Percentiles rank a stretch among this genome's conserved stretches.
These are phyloP conservation scores for Zosterops lateralis DNA, from an alignment of 2,113 vertebrate species.

Conservation along the genomic window DNA sequence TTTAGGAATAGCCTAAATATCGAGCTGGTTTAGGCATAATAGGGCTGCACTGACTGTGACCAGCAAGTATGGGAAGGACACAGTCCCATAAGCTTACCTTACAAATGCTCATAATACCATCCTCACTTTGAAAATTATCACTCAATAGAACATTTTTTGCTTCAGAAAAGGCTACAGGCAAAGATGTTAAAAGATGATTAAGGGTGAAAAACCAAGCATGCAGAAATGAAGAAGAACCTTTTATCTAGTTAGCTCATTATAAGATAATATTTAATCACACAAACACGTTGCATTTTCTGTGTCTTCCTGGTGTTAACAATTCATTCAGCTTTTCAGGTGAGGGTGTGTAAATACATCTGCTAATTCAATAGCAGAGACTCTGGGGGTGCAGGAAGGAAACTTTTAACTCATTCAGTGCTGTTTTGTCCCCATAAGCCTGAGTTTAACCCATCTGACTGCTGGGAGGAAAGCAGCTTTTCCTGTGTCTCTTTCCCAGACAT, in stretches of 20 bases:
- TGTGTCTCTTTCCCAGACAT: neutral
- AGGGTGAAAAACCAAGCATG: neutral
- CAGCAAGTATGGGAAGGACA: neutral
- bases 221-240: neutral
- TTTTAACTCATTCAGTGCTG: neutral
- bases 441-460: neutral
- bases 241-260: neutral
- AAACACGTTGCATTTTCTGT: neutral
- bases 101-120: neutral
- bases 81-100: neutral
- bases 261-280: neutral
- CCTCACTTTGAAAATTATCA: neutral
- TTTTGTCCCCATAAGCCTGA: neutral
- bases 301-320: neutral
- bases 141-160: neutral
- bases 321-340: neutral
- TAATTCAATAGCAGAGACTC: neutral
- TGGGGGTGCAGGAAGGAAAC: neutral
- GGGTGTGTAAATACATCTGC: neutral
- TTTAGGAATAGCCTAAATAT: neutral
- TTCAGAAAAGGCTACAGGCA: neutral
- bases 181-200: neutral
- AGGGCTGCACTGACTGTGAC: neutral
- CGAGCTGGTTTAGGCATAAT: neutral
- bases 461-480: neutral